Evolutionary conservation across 2,113 vertebrate genomes (phyloP), one percentile per base, ranked within the genome.

Genomic region (Hyaena hyaena): DNA sequence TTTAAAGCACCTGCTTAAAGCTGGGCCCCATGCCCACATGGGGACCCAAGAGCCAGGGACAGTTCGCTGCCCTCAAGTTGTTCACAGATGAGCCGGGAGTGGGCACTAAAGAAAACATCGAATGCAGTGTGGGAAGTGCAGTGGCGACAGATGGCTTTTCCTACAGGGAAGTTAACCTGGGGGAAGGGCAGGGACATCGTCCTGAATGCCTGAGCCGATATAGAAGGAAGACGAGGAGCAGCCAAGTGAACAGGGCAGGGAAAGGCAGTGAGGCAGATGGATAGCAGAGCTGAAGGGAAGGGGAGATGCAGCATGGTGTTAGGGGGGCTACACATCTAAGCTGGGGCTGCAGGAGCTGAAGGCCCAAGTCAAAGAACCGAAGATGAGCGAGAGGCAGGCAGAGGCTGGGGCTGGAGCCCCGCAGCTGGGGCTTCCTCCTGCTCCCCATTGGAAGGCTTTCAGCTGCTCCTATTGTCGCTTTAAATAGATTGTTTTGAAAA

Each of bases 401-500:
- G 63, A 16, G 35, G 31, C 61, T 23, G 69, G 23, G 15, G n/a
- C 31, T 31, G 15, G 26, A 33, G n/a, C 63, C 9, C 0, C 19
- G 43, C 48, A 55, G 9, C 55, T 90, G 58, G 35, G 21, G 12
- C 45, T 77, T 74, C 28, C 12, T 39, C 43, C 50, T 33, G 16
- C n/a, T 66, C 55, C 45, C 4, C 33, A 3, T 24, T 26, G 68
- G 31, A 69, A 77, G 39, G 39, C 23, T 86, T 50, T 68, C 17
- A 50, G 48, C 7, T 15, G 35, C 26, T 33, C 24, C 0, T 0
- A 11, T 26, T 45, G 35, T 68, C 86, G 50, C 86, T 66, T 77
- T 50, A 35, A 66, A 74, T 35, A 33, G 35, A 83, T 48, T 23
- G 43, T 61, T 91, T 45, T 71, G 86, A 65, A 74, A 93, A 91